Conservation (phyloP, 2,113 vertebrate species). For the Dicrurus megarhynchus region DNA sequence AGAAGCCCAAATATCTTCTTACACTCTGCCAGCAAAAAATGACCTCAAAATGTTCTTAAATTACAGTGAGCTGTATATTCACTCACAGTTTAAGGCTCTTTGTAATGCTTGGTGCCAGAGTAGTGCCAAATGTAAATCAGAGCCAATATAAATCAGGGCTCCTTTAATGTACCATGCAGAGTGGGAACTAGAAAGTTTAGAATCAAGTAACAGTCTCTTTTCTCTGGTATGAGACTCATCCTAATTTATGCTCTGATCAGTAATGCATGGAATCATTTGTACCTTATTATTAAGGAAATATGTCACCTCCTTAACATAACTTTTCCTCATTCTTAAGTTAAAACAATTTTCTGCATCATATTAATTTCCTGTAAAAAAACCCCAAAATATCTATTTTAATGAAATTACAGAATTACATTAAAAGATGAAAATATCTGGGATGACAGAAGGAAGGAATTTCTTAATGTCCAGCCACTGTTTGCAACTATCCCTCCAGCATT, state of each 20-base stretch:
- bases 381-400: neutral
- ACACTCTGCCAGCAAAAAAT: neutral
- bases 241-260: neutral
- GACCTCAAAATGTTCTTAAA: constrained; percentile 56
- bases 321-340: neutral
- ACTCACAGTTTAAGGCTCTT: neutral
- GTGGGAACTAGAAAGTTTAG: neutral
- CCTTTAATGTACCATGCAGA: neutral
- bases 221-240: neutral
- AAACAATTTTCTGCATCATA: neutral
- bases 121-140: constrained; percentile 23
- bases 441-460: neutral
- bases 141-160: constrained; percentile 13
- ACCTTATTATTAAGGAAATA: neutral
- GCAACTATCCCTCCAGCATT: neutral
- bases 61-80: constrained; percentile 28
- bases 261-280: neutral
- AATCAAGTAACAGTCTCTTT: neutral
- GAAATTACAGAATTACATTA: neutral
- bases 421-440: neutral
- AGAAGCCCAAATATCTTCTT: neutral
- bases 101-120: neutral
- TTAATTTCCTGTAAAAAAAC: neutral
- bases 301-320: neutral
- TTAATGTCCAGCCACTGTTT: neutral